Conservation (phyloP, 2,888 invertebrate genomes). For the Neoscelio sp. region DNA sequence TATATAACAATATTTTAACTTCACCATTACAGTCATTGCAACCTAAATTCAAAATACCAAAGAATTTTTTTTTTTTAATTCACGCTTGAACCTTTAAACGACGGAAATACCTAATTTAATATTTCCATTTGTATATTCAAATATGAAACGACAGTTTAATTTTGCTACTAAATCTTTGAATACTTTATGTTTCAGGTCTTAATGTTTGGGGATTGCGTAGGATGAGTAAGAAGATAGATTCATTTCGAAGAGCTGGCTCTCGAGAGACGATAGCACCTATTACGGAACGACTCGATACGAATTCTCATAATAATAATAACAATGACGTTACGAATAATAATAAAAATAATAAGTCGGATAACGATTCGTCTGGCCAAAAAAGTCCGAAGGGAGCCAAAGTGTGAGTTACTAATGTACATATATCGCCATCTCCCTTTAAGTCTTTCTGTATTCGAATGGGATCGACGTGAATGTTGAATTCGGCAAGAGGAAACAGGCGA, state of each 20-base stretch:
- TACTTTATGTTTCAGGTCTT: conserved; percentile 75
- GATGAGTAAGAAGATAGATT: conserved; percentile 91
- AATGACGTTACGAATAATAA: conserved; percentile 71
- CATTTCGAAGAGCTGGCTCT: conserved; percentile 87
- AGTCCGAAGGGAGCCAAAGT: conserved; percentile 72
- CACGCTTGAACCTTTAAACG: no score
- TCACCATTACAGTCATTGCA: no score
- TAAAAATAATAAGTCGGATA: conserved; percentile 55
- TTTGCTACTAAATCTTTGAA: no score
- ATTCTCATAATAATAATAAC: conserved; percentile 71
- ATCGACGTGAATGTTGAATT: conserved; percentile 90
- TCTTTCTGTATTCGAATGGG: conserved; percentile 91
- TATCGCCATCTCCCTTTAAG: conserved; percentile 88
- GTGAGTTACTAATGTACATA: conserved; percentile 83
- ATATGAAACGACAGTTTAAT: no score
- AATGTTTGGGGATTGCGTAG: conserved; percentile 87
- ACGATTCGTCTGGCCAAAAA: conserved; percentile 68
- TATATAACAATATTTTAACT: no score
- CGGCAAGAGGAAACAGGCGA: conserved; percentile 81
- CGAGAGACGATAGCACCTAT: conserved; percentile 84
- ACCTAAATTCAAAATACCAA: no score
- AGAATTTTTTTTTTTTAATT: no score
- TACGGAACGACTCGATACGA: conserved; percentile 78
- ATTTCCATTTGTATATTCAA: no score
- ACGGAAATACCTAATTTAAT: no score